phyloP scores from a whole-genome alignment of 92 coral and sea anemone genomes.

The Meandrina meandrites region DNA sequence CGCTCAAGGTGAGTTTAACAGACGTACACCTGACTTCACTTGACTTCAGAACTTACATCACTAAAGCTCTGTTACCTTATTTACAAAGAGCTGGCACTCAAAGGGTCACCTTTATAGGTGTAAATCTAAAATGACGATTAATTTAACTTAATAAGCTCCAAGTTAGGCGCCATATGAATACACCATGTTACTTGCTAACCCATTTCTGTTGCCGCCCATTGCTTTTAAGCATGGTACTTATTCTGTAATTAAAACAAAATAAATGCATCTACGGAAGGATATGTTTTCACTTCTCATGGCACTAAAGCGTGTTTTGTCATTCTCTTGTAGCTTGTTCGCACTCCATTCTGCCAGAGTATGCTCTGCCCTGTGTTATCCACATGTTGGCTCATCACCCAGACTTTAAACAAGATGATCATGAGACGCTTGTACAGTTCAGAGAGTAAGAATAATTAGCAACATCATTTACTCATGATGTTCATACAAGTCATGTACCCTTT shows the following conservation, averaged over 20 bases:
- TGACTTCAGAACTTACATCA: too few relatives aligned
- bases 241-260: too few relatives aligned
- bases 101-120: too few relatives aligned
- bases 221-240: too few relatives aligned
- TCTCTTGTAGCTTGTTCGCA: slow-evolving; percentile 74
- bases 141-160: too few relatives aligned
- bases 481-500: neutral
- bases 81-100: neutral
- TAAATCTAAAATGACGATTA: too few relatives aligned
- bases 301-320: neutral
- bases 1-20: slow-evolving; percentile 67
- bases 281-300: neutral
- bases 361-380: slow-evolving; percentile 88
- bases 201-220: too few relatives aligned
- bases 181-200: too few relatives aligned
- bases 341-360: slow-evolving; percentile 90
- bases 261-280: too few relatives aligned
- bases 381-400: slow-evolving; percentile 92
- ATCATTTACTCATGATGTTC: neutral
- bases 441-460: slow-evolving; percentile 62
- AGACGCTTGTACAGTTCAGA: slow-evolving; percentile 69
- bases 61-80: neutral
- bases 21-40: neutral
- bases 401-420: slow-evolving; percentile 60
- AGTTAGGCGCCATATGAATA: too few relatives aligned